Percentiles rank a stretch among this genome's conserved stretches.
Conservation (phyloP, 2,113 vertebrate genomes). For the Caranx ignobilis region DNA sequence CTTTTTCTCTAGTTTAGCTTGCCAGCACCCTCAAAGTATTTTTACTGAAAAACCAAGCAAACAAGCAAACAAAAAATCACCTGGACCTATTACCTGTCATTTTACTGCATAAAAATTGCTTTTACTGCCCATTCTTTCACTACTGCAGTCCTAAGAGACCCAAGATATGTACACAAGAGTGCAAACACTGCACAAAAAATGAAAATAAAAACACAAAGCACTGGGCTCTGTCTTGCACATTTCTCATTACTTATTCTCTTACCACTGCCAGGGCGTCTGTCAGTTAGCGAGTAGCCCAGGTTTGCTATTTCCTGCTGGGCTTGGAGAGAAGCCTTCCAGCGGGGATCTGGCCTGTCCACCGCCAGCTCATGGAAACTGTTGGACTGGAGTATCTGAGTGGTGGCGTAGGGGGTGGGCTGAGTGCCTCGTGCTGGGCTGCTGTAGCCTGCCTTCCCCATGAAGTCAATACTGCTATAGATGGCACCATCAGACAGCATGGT, state of each 20-base stretch:
- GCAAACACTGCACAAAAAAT: slow-evolving; percentile 21
- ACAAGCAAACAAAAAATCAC: background rate
- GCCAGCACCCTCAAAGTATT: slow-evolving; percentile 29
- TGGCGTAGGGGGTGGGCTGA: slow-evolving; percentile 94
- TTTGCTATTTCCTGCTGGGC: slow-evolving; percentile 93
- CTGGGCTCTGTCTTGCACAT: slow-evolving; percentile 16
- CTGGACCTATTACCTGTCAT: background rate
- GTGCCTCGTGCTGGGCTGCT: slow-evolving; percentile 91
- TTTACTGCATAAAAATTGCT: slow-evolving; percentile 21
- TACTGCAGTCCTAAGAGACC: slow-evolving; percentile 7
- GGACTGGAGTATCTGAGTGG: slow-evolving; percentile 95
- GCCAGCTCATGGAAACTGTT: slow-evolving; percentile 96
- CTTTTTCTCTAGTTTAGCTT: slow-evolving; percentile 33
- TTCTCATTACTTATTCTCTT: slow-evolving; percentile 55
- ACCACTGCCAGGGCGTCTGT: slow-evolving; percentile 94
- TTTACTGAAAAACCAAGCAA: background rate
- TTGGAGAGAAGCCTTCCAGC: slow-evolving; percentile 95
- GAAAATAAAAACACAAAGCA: background rate
- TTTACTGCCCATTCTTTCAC: background rate
- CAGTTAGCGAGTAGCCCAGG: slow-evolving; percentile 93
- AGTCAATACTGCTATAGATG: slow-evolving; percentile 98
- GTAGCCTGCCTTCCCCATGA: slow-evolving; percentile 94
- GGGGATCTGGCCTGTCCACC: slow-evolving; percentile 93
- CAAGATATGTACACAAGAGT: slow-evolving; percentile 1
- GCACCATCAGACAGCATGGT: slow-evolving; percentile 98